Conservation (phyloP, 2,888 invertebrate species). For the Macrophya alboannulata region DNA sequence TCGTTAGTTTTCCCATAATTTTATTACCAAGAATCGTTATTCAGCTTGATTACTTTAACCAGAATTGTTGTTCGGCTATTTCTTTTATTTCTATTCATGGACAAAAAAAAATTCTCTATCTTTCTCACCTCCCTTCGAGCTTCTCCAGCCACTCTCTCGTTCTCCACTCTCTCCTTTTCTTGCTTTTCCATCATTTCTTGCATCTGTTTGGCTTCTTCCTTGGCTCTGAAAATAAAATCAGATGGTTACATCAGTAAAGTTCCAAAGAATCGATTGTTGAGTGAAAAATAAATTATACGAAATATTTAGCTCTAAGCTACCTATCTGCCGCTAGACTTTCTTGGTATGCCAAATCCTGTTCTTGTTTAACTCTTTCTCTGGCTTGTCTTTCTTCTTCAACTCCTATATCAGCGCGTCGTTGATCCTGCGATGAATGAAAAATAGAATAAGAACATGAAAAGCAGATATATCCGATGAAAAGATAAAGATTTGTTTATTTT, state of each 20-base stretch:
- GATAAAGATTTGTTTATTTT: conserved; percentile 59
- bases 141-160: conserved; percentile 87
- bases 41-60: neutral
- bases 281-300: neutral
- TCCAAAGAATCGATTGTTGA: neutral
- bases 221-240: conserved; percentile 84
- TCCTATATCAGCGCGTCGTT: conserved; percentile 88
- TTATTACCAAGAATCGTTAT: neutral
- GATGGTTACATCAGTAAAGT: neutral
- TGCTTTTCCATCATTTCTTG: conserved; percentile 89
- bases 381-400: conserved; percentile 95
- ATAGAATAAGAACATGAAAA: neutral
- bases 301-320: conserved; percentile 68
- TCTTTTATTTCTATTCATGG: neutral
- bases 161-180: conserved; percentile 88
- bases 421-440: conserved; percentile 82
- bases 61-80: neutral
- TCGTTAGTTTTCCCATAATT: neutral
- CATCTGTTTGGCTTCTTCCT: conserved; percentile 92
- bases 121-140: conserved; percentile 87
- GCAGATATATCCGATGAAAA: neutral
- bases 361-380: conserved; percentile 93
- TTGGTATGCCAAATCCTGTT: conserved; percentile 97
- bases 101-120: neutral
- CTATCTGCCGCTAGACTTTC: conserved; percentile 93